Base-by-base conservation (phyloP, 2,888 invertebrate species). In the Dexiosoma caninum region DNA sequence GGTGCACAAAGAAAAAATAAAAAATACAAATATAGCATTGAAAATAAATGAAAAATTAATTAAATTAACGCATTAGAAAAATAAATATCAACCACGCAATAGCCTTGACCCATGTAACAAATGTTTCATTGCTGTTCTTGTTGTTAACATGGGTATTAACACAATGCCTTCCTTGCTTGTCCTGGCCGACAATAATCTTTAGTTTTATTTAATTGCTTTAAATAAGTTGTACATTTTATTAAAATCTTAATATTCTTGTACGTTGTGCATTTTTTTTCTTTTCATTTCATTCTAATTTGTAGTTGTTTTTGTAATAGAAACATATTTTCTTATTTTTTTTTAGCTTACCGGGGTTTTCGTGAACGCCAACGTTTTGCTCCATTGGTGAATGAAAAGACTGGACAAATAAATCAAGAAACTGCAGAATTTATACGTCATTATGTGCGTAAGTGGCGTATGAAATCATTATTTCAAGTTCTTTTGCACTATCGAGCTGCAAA, bases 401-500 rank as follows among this genome's bases (percentile, higher is more conserved):
- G 93, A 1, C 92, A 93, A 84, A 91, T 95, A 85, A 93, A 94
- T 85, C 93, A 93, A 86, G 92, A 93, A 82, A 95, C 95, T 30
- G 93, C 93, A n/a, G 92, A 92, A 23, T 94, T 96, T 86, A 93
- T 97, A 75, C 92, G 92, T 84, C 93, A 93, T 84, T 96, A 93
- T 87, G 94, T 94, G 83, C 93, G 93, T 88, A 95, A 94, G 89
- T 97, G 97, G 97, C 94, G 93, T 86, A 93, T 93, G 84, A 94
- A 94, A 86, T 94, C 95, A 32, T 92, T 97, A 66, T 96, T 95
- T 90, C 95, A 96, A 92, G 95, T 96, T 79, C 91, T 97, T 78
- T 90, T 96, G 85, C 94, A 94, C 84, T 96, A 96, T 90, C 93
- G 96, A 85, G 95, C 96, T 32, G 94, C 94, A 64, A 93, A 94